Evolutionary conservation across 1,140 invertebrate genomes (phyloP).

Genomic region (Procambarus clarkii): DNA sequence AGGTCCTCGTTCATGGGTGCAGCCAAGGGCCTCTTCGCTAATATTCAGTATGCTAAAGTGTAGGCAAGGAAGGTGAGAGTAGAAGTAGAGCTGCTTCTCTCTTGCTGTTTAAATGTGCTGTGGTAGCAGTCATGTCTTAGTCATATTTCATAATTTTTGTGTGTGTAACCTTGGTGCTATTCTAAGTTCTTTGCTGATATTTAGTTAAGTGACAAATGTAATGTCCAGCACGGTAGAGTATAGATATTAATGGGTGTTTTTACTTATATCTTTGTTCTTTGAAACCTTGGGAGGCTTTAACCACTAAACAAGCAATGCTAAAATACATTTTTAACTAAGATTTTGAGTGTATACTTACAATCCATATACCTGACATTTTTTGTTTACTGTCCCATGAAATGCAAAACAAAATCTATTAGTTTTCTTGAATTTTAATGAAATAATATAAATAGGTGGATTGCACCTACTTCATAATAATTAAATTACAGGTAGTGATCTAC

Average conservation of each 20-base stretch:
- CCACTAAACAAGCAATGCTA: slow-evolving; percentile 31
- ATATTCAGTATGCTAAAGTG: slow-evolving; percentile 71
- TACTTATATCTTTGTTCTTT: neutral
- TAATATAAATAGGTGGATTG: neutral
- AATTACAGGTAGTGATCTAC: slow-evolving; percentile 68
- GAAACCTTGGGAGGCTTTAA: neutral
- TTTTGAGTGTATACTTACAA: slow-evolving; percentile 31
- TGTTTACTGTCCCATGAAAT: neutral
- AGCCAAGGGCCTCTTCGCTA: slow-evolving; percentile 70
- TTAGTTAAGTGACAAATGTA: slow-evolving; percentile 31
- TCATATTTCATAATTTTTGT: slow-evolving; percentile 18
- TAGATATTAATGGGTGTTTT: slow-evolving; percentile 54
- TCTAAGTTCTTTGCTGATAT: slow-evolving; percentile 15
- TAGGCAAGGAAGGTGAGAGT: slow-evolving; percentile 67
- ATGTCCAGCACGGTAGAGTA: slow-evolving; percentile 39
- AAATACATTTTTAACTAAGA: neutral
- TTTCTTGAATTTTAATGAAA: slow-evolving; percentile 18
- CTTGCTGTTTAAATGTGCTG: slow-evolving; percentile 62
- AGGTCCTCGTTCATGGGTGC: slow-evolving; percentile 68
- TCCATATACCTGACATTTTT: neutral
- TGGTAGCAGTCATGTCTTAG: slow-evolving; percentile 60
- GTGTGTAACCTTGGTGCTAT: slow-evolving; percentile 17
- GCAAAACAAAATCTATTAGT: neutral
- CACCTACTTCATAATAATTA: neutral
- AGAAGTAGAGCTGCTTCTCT: slow-evolving; percentile 62